phyloP scores from a whole-genome alignment of 2,888 invertebrate genomes.

The Drosophila villosipedis region DNA sequence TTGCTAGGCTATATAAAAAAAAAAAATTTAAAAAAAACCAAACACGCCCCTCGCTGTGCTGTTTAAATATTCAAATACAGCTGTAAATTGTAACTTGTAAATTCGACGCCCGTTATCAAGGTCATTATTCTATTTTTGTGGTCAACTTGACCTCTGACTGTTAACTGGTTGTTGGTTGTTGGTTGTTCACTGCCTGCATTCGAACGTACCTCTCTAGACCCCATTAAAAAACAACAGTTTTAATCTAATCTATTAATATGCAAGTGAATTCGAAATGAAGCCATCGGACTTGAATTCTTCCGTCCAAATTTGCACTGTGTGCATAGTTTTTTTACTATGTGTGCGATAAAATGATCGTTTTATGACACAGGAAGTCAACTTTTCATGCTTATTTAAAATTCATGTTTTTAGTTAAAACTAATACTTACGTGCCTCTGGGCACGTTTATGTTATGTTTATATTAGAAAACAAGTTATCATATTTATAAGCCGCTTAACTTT shows the following conservation, averaged over 20 bases:
- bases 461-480: not conserved
- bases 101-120: constrained; percentile 71
- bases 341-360: constrained; percentile 18
- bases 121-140: constrained; percentile 49
- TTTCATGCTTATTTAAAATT: constrained; percentile 4
- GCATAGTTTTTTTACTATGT: constrained; percentile 9
- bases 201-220: not conserved
- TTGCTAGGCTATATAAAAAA: constrained; percentile 8
- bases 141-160: constrained; percentile 55
- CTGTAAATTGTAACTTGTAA: constrained; percentile 71
- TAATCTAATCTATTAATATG: constrained; percentile 43
- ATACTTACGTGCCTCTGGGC: not conserved
- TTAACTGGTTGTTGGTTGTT: constrained; percentile 21
- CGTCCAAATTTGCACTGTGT: constrained; percentile 30
- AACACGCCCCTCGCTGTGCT: constrained; percentile 42
- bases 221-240: constrained; percentile 54
- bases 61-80: constrained; percentile 76
- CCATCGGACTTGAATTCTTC: not conserved
- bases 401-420: not conserved
- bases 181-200: constrained; percentile 35
- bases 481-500: constrained; percentile 3
- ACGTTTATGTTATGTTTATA: not conserved
- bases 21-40: not conserved
- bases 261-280: constrained; percentile 43
- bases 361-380: constrained; percentile 42